Evolutionary conservation across 37 sponge, comb jelly and placozoan species (phyloP), one percentile per base, ranked within the genome.

Genomic region (Ephydatia muelleri): DNA sequence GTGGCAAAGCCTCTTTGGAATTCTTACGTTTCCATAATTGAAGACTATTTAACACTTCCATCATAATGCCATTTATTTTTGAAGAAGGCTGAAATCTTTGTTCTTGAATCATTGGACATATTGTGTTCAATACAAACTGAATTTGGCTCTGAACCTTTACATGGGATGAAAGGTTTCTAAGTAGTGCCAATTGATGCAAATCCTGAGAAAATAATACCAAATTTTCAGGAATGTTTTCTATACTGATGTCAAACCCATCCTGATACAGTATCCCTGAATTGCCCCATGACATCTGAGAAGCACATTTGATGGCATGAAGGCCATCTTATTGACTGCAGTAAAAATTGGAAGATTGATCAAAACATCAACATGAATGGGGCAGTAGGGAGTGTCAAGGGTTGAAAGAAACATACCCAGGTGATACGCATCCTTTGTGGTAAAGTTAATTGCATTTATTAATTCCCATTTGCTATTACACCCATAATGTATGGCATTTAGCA

Each of bases 21-120:
- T 25, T 19, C 8, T 67, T 36, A 1, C 38, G 12, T 14, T 14
- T 57, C 57, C 57, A 57, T 1, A 21, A 22, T 3, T 9, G 39
- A 38, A 37, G 26, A 33, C 0, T 8, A 13, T 34, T 30, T 21
- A 84, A 28, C 11, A 84, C 69, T 38, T 84, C 70, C 29, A 65
- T 36, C 84, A 76, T 84, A 0, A 84, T 16, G 25, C 13, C 11
- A 27, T 83, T 66, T 33, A 83, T 6, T 3, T 83, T 57, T 16
- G 19, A 19, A 21, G 16, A 0, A 4, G 25, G 30, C 37, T 48
- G 11, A 35, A 65, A 65, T 23, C 29, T 25, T 9, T 26, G 29
- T 35, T 38, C 65, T 19, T 49, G 11, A 36, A 88, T 77, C n/a
- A 39, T n/a, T 30, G 82, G 72, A 68, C 76, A 82, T 2, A 88